Base-by-base conservation (phyloP, 2,888 invertebrate species). In the Barypeithes pellucidus region DNA sequence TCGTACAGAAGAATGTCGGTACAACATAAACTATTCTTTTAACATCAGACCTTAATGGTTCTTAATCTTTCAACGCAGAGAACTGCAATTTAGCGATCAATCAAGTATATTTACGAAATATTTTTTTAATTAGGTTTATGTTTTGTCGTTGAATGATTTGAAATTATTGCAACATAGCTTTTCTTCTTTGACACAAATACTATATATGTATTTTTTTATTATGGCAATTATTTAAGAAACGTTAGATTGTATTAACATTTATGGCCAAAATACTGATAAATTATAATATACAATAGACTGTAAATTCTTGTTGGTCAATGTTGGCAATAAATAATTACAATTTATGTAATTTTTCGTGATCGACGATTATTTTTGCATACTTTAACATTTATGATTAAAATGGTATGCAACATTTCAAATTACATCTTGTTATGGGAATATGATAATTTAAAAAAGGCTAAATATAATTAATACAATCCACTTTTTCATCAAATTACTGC, bases 291-390 rank as follows among this genome's bases (percentile, higher is more conserved):
- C 33, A 2, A 33, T 9, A 16, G 3, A 16, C 9, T 3, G 3
- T 33, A 33, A 0, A 11, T 16, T 12, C 33, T 57, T 18, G 24
- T 16, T 29, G 54, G 33, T 57, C 54, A 57, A 57, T 33, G 54
- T 11, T 18, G 18, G 16, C 11, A 57, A 36, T 57, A 33, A 29
- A 57, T 36, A 57, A 18, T 33, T 33, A 18, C 18, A 57, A 57
- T 57, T 57, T 57, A 57, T 57, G 54, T 18, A 57, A 57, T 57
- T 33, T 57, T 16, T 33, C 54, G 54, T 57, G 54, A 57, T 57
- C 3, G 5, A 14, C 11, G 54, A 33, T 33, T 33, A 57, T 33
- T 33, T 29, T 57, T 33, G 54, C 54, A 57, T 57, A 33, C n/a
- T 18, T 33, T 36, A 33, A 33, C 16, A 16, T 57, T 57, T 36